Conservation (phyloP, 2,888 invertebrate species). For the Orchestes rusci region DNA sequence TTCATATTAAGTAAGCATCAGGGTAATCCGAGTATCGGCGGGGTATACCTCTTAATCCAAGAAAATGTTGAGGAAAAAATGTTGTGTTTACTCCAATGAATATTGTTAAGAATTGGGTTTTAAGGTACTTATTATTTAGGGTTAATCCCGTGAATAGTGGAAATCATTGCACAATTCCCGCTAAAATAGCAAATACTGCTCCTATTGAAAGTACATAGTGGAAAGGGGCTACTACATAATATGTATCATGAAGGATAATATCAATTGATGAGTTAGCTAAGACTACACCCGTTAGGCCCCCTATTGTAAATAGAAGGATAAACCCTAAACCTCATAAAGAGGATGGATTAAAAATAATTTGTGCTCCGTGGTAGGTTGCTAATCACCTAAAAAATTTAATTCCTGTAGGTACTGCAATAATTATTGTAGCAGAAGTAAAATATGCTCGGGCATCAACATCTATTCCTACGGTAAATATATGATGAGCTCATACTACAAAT, state of each 20-base stretch:
- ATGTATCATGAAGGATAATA: slow-evolving; percentile 70
- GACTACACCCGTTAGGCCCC: slow-evolving; percentile 62
- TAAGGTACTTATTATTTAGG: slow-evolving; percentile 39
- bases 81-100: slow-evolving; percentile 73
- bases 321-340: no score
- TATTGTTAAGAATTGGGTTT: slow-evolving; percentile 64
- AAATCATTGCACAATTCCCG: slow-evolving; percentile 67
- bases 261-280: slow-evolving; percentile 71
- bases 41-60: slow-evolving; percentile 64
- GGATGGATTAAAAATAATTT: slow-evolving; percentile 53
- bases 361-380: slow-evolving; percentile 59
- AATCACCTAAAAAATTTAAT: slow-evolving; percentile 78
- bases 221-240: slow-evolving; percentile 77
- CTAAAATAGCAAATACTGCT: no score
- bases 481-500: slow-evolving; percentile 79
- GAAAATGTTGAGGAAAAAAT: slow-evolving; percentile 74
- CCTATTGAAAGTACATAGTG: slow-evolving; percentile 76
- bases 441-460: slow-evolving; percentile 78
- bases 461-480: slow-evolving; percentile 80
- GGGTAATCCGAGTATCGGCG: slow-evolving; percentile 56
- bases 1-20: slow-evolving; percentile 46
- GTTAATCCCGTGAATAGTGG: slow-evolving; percentile 43
- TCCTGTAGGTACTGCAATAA: slow-evolving; percentile 80
- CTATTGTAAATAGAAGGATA: slow-evolving; percentile 70
- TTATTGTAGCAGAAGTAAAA: slow-evolving; percentile 77